Evolutionary conservation across 2,797 vertebrate species (phyloP), one percentile per base, ranked within the genome.

Genomic region (Malurus leucopterus): DNA sequence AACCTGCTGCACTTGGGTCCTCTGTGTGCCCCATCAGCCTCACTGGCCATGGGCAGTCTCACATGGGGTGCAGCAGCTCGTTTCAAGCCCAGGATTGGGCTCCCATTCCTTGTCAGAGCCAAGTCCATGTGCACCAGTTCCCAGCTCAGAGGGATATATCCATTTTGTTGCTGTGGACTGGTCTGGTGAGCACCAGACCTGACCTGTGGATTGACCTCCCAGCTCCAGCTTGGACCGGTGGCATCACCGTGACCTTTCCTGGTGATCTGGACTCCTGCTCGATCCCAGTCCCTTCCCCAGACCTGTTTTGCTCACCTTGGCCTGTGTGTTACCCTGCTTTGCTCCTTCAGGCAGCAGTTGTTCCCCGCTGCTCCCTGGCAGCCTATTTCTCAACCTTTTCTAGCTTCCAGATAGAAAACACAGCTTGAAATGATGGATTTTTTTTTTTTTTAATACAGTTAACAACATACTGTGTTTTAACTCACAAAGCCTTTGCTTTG

Each of bases 321-420:
- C 47, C 23, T 1, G 1, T 71, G 23, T 36, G 15, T 53, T 47
- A 41, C 40, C 16, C 6, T 5, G 41, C 50, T 57, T 44, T 21
- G 32, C 38, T 79, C 23, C 53, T 46, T 79, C 11, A 54, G 49
- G 64, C 44, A 88, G 67, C 30, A 78, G 55, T 7, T 65, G 36
- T 51, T 49, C 40, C 36, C 78, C 86, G 22, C 57, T 90, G 68
- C 53, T 84, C 68, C 47, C 27, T 73, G 71, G 47, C 32, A 90
- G 63, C 24, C n/a, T 38, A 40, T 30, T 82, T 40, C 54, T 85
- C 62, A 83, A 41, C 11, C 3, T 77, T 41, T 76, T 72, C 57
- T 32, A 55, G 61, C 68, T 81, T 80, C 76, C 79, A 88, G 59
- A 73, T 47, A 91, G 38, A 90, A 91, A 87, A 76, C 80, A 86